Conservation (phyloP, 2,888 invertebrate genomes). For the Oconnorella tubifera region DNA sequence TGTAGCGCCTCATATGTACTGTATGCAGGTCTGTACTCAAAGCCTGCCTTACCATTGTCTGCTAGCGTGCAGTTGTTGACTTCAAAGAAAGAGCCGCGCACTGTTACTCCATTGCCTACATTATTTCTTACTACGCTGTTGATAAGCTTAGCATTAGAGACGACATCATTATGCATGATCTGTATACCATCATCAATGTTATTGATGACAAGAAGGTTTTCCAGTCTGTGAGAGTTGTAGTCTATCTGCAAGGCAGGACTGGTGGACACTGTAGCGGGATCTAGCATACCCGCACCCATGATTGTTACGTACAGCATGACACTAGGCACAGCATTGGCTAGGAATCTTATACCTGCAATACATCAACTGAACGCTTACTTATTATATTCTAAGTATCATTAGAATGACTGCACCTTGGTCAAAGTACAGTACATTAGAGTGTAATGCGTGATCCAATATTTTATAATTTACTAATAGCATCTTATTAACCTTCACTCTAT, state of each 20-base stretch:
- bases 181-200: conserved; percentile 91
- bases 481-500: too few species aligned
- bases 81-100: conserved; percentile 69
- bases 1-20: conserved; percentile 58
- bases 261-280: conserved; percentile 75
- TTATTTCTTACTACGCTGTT: conserved; percentile 27
- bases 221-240: conserved; percentile 60
- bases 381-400: too few species aligned
- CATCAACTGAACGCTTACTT: too few species aligned
- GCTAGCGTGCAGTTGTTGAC: conserved; percentile 60
- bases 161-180: conserved; percentile 88
- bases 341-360: conserved; percentile 34
- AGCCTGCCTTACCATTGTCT: conserved; percentile 80
- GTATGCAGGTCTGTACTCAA: conserved; percentile 85
- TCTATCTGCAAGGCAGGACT: conserved; percentile 61
- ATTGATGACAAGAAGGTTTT: conserved; percentile 66
- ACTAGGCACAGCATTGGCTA: conserved; percentile 31
- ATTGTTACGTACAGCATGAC: conserved; percentile 39
- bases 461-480: too few species aligned
- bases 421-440: too few species aligned
- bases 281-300: conserved; percentile 75
- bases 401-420: too few species aligned
- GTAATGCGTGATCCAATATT: too few species aligned
- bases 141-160: conserved; percentile 65
- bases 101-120: conserved; percentile 72